Evolutionary conservation across 2,888 invertebrate species (phyloP), one percentile per base, ranked within the genome.

Genomic region (Patella caerulea): DNA sequence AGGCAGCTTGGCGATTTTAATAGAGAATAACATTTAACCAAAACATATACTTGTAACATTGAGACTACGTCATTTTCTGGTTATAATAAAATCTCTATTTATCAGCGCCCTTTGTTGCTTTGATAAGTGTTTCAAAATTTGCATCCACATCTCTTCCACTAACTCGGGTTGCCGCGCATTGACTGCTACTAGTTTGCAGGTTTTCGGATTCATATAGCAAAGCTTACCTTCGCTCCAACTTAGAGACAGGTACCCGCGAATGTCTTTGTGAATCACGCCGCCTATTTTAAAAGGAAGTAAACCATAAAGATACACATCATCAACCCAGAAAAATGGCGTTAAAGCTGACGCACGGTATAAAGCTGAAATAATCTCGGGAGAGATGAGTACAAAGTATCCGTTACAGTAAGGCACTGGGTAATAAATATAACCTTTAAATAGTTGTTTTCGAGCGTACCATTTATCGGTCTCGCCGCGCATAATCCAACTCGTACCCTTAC

Each of bases 161-260:
- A 79, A 80, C 11, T 82, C 83, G 11, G 85, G 82, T 52, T 82
- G 72, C 56, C 81, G 79, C 0, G 85, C 84, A 29, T 81, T 82
- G 2, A 83, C 82, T 2, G 83, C 88, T 29, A 87, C 65, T 52
- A 83, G 75, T 15, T 78, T 71, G 74, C 86, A 87, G 2, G 83
- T 79, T 55, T 77, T 82, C 65, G 79, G 78, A 45, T 78, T 78
- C 2, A 78, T 77, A 77, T 83, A 88, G 77, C 86, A 86, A 15
- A 81, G 52, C 2, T 84, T 54, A 2, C 86, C 85, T 4, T 73
- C 54, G 9, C 81, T 82, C 72, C 82, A 77, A 71, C 97, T 97
- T 74, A 98, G 93, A 7, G 96, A 97, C 79, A 98, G 97, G 92
- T 97, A 97, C 92, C 96, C 96, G 7, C 97, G 93, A 83, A 98